These are phyloP conservation scores for Cheilosia pagana DNA, from an alignment of 2,888 invertebrate species.

Conservation along the genomic window DNA sequence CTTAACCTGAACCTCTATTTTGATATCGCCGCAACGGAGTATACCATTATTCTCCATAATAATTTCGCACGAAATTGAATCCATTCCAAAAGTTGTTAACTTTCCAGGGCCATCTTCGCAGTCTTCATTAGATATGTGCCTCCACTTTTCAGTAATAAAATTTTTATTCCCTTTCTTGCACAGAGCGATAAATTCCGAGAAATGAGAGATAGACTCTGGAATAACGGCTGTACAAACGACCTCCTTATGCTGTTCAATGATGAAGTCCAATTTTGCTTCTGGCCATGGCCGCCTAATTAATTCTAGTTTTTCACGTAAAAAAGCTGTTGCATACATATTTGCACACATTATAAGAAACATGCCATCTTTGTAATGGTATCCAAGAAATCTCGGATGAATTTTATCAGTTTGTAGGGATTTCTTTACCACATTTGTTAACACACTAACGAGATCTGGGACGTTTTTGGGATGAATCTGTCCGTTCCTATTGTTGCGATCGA, in stretches of 20 bases:
- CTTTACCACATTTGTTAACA: neutral
- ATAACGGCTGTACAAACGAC: neutral
- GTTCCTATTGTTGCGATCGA: neutral
- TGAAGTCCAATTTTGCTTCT: slow-evolving; percentile 4
- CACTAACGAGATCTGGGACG: neutral
- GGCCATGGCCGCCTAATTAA: neutral
- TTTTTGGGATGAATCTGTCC: neutral
- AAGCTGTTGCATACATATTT: neutral
- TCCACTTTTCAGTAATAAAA: slow-evolving; percentile 21
- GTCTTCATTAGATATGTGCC: neutral
- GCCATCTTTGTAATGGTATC: slow-evolving; percentile 2
- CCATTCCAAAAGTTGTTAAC: slow-evolving; percentile 10
- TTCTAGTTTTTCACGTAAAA: neutral
- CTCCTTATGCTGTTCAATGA: neutral
- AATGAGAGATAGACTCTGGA: slow-evolving; percentile 19
- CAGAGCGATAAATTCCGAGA: slow-evolving; percentile 20
- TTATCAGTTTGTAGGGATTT: neutral
- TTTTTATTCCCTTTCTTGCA: slow-evolving; percentile 24
- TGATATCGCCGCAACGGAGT: slow-evolving; percentile 12
- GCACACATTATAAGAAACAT: slow-evolving; percentile 4
- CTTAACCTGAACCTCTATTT: neutral
- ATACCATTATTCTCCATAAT: neutral
- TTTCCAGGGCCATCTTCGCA: neutral
- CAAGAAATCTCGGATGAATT: neutral
- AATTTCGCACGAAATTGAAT: neutral